Percentiles rank a stretch among this genome's conserved stretches.
These are phyloP conservation scores for Podocnemis expansa DNA, from an alignment of 2,113 vertebrate genomes.

Conservation along the genomic window DNA sequence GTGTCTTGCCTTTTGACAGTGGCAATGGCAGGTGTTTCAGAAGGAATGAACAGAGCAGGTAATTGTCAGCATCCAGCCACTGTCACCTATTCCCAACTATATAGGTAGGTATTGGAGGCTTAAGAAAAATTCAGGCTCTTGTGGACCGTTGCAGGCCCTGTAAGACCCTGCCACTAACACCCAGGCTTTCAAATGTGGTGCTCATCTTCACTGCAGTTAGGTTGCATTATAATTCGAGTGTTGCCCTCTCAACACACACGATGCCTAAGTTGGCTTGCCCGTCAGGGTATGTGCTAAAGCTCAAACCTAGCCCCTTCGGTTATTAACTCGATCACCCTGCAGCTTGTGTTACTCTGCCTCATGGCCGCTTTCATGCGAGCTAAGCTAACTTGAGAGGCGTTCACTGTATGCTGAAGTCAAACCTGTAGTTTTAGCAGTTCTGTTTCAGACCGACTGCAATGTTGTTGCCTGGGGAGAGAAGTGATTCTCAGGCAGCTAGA, in stretches of 20 bases:
- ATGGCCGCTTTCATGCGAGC: neutral
- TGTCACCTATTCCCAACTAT: neutral
- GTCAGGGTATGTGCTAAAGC: neutral
- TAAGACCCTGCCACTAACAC: neutral
- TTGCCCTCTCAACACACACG: rapidly evolving
- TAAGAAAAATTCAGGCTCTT: neutral
- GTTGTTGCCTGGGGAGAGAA: neutral
- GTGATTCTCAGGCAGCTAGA: neutral
- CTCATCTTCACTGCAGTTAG: rapidly evolving
- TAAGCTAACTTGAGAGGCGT: neutral
- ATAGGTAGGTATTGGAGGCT: neutral
- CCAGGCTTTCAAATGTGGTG: neutral
- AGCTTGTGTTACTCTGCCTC: neutral
- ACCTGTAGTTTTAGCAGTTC: neutral
- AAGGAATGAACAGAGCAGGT: too few species aligned
- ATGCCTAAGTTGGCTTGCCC: neutral
- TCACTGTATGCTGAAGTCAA: neutral
- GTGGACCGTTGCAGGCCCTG: neutral
- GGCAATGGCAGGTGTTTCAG: too few species aligned
- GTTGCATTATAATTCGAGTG: neutral
- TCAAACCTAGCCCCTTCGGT: neutral
- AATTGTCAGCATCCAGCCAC: too few species aligned
- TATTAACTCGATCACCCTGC: neutral
- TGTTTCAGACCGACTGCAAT: neutral
- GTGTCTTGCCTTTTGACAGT: too few species aligned